Evolutionary conservation across 2,797 vertebrate genomes (phyloP).

Genomic region (Carcharodon carcharias): DNA sequence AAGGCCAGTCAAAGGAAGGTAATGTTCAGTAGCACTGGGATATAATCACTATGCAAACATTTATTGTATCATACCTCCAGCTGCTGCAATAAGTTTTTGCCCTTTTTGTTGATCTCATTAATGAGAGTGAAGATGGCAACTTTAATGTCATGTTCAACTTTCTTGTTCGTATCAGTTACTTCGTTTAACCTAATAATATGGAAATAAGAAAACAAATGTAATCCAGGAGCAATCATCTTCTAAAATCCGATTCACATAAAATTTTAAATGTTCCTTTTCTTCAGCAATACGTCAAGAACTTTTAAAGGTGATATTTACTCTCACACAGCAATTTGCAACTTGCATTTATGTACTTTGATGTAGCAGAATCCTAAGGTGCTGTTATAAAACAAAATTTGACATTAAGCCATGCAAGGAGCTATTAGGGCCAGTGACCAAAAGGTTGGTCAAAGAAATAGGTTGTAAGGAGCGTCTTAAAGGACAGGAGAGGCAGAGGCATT

Average conservation of each 20-base stretch:
- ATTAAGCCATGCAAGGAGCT: not conserved
- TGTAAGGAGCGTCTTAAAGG: not conserved
- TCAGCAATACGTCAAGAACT: not conserved
- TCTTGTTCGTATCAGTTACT: slow-evolving; percentile 86
- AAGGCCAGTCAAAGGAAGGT: not conserved
- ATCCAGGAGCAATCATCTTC: not conserved
- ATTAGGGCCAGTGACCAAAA: no score
- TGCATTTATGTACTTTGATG: no score
- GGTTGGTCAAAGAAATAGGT: not conserved
- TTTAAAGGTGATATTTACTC: not conserved
- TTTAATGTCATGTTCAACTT: slow-evolving; percentile 98
- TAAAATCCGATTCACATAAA: not conserved
- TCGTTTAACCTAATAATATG: slow-evolving; percentile 78
- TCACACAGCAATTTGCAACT: not conserved
- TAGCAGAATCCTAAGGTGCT: not conserved
- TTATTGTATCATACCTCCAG: slow-evolving; percentile 72
- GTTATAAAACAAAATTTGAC: not conserved
- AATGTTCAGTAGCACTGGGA: not conserved
- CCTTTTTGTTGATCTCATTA: slow-evolving; percentile 99
- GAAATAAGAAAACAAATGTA: not conserved
- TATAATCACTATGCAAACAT: not conserved
- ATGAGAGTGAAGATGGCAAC: slow-evolving; percentile 97
- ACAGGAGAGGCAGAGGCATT: not conserved
- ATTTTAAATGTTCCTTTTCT: not conserved
- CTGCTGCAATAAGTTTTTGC: slow-evolving; percentile 91